Conservation (phyloP, 2,888 invertebrate genomes). For the Dryomyza anilis region DNA sequence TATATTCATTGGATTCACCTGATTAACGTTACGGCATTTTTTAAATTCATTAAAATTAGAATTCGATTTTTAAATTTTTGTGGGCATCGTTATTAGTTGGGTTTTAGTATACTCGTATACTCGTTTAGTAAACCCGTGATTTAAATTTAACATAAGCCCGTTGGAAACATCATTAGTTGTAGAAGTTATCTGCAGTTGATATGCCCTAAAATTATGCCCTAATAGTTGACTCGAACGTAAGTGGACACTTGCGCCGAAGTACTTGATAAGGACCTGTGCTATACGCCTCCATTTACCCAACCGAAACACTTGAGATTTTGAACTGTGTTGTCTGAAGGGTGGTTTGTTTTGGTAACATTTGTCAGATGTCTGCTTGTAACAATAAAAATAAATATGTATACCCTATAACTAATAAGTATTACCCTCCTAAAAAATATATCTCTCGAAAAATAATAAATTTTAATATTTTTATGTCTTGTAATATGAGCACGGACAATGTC, state of each 20-base stretch:
- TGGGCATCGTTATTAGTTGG: too few relatives aligned
- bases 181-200: conserved; percentile 7
- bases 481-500: too few relatives aligned
- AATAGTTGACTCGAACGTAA: not conserved
- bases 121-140: too few relatives aligned
- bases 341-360: conserved; percentile 54
- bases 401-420: too few relatives aligned
- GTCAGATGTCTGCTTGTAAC: conserved; percentile 41
- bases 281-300: not conserved
- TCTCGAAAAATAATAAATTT: conserved; percentile 16
- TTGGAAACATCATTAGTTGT: conserved; percentile 22
- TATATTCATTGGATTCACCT: conserved; percentile 14
- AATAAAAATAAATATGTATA: conserved; percentile 38
- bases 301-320: conserved; percentile 36
- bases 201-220: not conserved
- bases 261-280: not conserved
- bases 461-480: conserved; percentile 17
- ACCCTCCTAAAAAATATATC: too few relatives aligned
- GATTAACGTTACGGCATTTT: conserved; percentile 17
- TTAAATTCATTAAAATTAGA: conserved; percentile 15
- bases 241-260: conserved; percentile 5
- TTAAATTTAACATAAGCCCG: too few relatives aligned
- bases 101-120: too few relatives aligned
- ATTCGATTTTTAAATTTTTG: too few relatives aligned
- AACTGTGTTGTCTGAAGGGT: conserved; percentile 34